Conservation (phyloP, 1,140 invertebrate genomes). For the Antheraea mylitta region DNA sequence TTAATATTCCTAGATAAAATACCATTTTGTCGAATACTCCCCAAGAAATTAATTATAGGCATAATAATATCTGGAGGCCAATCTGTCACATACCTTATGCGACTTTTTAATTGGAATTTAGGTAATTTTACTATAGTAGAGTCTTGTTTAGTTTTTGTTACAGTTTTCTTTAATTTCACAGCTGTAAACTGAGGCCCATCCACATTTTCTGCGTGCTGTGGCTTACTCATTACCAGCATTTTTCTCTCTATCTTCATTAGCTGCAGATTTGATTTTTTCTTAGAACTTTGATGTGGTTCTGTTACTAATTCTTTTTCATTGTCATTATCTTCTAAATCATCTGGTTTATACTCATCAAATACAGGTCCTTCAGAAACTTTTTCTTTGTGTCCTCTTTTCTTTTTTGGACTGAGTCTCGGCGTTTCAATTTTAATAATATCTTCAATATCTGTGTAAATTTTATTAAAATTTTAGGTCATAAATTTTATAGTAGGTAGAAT, state of each 20-base stretch:
- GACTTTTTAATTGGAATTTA: conserved; percentile 83
- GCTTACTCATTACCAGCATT: conserved; percentile 52
- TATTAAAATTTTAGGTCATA: too few species aligned
- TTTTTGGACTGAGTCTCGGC: too few species aligned
- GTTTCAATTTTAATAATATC: neutral
- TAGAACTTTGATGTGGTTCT: neutral
- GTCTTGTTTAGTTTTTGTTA: conserved; percentile 75
- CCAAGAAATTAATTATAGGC: conserved; percentile 75
- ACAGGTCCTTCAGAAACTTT: too few species aligned
- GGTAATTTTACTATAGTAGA: conserved; percentile 76
- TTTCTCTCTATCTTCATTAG: conserved; percentile 67
- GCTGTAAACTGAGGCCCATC: conserved; percentile 80
- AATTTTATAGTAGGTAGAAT: too few species aligned
- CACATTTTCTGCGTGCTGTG: conserved; percentile 58
- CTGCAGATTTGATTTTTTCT: conserved; percentile 41
- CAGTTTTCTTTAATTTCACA: conserved; percentile 83
- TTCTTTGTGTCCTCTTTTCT: too few species aligned
- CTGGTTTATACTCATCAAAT: too few species aligned
- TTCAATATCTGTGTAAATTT: neutral
- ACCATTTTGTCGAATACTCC: conserved; percentile 81
- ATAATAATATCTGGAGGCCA: conserved; percentile 81
- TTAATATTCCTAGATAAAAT: conserved; percentile 84
- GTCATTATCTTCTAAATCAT: neutral
- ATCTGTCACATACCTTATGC: conserved; percentile 79
- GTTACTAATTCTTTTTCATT: neutral